A percentile compares a stretch with the other conserved stretches of the same genome.
phyloP scores from a whole-genome alignment of 2,113 vertebrate species.

The Guaruba guarouba region DNA sequence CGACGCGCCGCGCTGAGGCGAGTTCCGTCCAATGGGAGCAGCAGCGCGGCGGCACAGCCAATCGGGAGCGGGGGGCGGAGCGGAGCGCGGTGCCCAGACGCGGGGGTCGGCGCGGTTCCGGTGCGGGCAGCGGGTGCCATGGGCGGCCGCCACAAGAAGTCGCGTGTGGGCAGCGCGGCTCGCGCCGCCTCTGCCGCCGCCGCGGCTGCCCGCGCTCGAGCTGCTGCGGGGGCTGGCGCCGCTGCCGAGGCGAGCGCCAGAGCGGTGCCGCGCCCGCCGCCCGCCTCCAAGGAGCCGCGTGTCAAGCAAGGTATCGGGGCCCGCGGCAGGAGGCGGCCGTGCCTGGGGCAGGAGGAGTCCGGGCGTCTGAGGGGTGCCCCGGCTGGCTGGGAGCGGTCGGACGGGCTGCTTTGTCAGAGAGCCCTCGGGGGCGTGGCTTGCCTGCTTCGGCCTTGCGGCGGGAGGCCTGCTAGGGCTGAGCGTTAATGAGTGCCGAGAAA shows the following conservation, averaged over 20 bases:
- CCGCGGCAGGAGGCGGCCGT: too few species aligned
- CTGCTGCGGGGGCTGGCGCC: slow-evolving; percentile 52
- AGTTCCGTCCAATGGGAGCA: not conserved
- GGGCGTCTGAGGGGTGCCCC: fast-evolving
- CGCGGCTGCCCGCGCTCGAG: slow-evolving; percentile 67
- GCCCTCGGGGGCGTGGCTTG: fast-evolving
- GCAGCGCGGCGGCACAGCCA: not conserved
- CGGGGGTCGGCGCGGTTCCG: too few species aligned
- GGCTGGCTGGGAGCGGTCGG: fast-evolving
- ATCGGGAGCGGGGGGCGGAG: not conserved
- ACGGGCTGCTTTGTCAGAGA: too few species aligned
- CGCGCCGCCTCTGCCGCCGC: slow-evolving; percentile 39
- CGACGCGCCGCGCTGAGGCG: fast-evolving
- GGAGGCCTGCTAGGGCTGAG: fast-evolving
- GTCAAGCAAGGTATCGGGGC: slow-evolving; percentile 71
- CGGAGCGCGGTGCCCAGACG: not conserved
- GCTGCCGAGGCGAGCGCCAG: slow-evolving; percentile 60
- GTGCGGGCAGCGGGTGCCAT: slow-evolving; percentile 17
- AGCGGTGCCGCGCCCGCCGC: slow-evolving; percentile 48
- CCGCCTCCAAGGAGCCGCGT: slow-evolving; percentile 63
- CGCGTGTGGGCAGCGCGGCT: slow-evolving; percentile 51
- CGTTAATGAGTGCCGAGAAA: fast-evolving
- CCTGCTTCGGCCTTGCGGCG: fast-evolving
- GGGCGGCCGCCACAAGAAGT: slow-evolving; percentile 93
- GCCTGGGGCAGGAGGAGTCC: too few species aligned